Evolutionary conservation across 2,888 invertebrate species (phyloP).

Genomic region (Cheilosia soror): DNA sequence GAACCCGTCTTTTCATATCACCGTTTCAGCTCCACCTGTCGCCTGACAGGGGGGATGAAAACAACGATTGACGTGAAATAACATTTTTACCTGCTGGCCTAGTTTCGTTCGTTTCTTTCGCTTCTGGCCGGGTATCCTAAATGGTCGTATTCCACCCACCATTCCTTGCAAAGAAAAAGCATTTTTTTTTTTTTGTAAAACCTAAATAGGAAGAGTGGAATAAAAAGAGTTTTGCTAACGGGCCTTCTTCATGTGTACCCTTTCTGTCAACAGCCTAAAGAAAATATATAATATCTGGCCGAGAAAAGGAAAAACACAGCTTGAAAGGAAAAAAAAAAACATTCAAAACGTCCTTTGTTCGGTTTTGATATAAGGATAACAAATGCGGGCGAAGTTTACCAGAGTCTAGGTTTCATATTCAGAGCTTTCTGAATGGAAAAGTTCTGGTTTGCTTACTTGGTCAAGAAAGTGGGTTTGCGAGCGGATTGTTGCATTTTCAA

Average conservation of each 20-base stretch:
- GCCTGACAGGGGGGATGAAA: conserved; percentile 4
- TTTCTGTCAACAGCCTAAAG: conserved; percentile 58
- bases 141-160: conserved; percentile 41
- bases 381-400: conserved; percentile 17
- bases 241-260: conserved; percentile 39
- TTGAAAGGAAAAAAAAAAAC: conserved; percentile 31
- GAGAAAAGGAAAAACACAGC: conserved; percentile 15
- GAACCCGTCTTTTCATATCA: conserved; percentile 55
- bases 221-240: conserved; percentile 47
- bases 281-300: conserved; percentile 30
- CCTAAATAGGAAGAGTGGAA: conserved; percentile 28
- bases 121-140: conserved; percentile 65
- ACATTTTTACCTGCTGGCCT: conserved; percentile 68
- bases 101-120: conserved; percentile 56
- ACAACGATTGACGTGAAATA: conserved; percentile 61
- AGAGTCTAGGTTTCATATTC: conserved; percentile 39
- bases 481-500: background rate
- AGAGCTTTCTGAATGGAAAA: background rate
- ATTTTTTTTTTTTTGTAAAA: background rate
- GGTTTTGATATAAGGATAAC: conserved; percentile 50
- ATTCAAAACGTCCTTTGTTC: conserved; percentile 59
- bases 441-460: conserved; percentile 20
- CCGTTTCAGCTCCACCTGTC: conserved; percentile 38
- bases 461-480: background rate
- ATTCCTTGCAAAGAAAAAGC: conserved; percentile 17